Evolutionary conservation across 1,140 invertebrate genomes (phyloP), one percentile per base, ranked within the genome.

Genomic region (Cotesia chilonis): DNA sequence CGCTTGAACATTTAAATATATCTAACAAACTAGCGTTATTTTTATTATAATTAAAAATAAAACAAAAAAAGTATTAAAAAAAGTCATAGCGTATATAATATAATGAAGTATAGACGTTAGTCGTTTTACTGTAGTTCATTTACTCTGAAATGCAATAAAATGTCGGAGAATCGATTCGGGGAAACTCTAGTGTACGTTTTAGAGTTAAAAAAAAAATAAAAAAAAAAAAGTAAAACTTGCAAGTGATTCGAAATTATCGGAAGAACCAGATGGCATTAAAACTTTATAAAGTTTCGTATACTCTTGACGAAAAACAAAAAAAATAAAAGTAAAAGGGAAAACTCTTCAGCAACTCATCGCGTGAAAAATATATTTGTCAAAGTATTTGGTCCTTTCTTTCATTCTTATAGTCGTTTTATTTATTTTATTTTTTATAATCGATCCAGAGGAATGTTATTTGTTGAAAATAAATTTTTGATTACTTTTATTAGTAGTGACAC

Each of bases 231-330:
- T 65, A 14, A 47, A 65, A 65, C 3, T 65, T 65, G 36, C 35
- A 65, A 68, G 52, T 55, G 66, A 54, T 66, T 66, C 47, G 64
- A 66, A 66, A 66, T 66, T 66, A 66, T 66, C 37, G 64, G 20
- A 37, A 41, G 61, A 60, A 35, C 59, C 59, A 47, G 64, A 51
- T 35, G 64, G 64, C n/a, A 66, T 66, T 66, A 66, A 66, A 66
- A 66, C 36, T 66, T 52, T n/a, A 6, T 17, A 55, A 55, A 55
- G 54, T 55, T 65, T 66, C 14, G 38, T 52, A 28, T 66, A 60
- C 17, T 47, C 41, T 47, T 47, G 41, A 47, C 41, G 41, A 57
- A 57, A 20, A 17, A 57, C 12, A 7, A 14, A 20, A 57, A 57
- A 57, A 57, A 28, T 28, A 6, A 20, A 41, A 17, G 14, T 66